Conservation (phyloP, 2,113 vertebrate species). For the Bambusicola thoracicus region DNA sequence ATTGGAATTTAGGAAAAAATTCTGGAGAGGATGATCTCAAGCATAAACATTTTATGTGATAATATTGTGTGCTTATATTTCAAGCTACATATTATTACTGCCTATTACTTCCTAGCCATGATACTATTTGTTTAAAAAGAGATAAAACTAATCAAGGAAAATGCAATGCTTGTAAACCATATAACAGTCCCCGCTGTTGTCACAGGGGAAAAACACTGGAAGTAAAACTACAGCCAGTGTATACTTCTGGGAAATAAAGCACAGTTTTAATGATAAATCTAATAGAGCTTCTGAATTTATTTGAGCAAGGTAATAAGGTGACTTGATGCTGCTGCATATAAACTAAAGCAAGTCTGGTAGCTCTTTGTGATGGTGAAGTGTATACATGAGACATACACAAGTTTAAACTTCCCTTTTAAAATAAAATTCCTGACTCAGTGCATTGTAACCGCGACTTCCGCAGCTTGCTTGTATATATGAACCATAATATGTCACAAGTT, state of each 20-base stretch:
- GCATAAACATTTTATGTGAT: not conserved
- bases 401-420: not conserved
- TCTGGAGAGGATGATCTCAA: not conserved
- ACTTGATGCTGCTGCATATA: not conserved
- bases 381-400: not conserved
- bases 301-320: not conserved
- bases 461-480: not conserved
- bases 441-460: not conserved
- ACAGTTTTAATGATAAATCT: not conserved
- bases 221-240: not conserved
- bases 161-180: not conserved
- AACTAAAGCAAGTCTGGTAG: not conserved
- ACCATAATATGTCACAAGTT: not conserved
- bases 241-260: conserved; percentile 2
- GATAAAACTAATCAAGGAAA: conserved; percentile 1
- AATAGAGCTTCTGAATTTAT: not conserved
- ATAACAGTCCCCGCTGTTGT: not conserved
- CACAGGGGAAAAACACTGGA: not conserved
- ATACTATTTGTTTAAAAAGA: not conserved
- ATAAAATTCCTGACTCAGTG: not conserved
- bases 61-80: not conserved
- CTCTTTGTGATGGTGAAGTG: not conserved
- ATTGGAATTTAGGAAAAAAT: not conserved
- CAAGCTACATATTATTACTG: not conserved
- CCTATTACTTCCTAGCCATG: not conserved